Evolutionary conservation across 2,888 invertebrate genomes (phyloP), one percentile per base, ranked within the genome.

Genomic region (Agonopterix alstromeriana): DNA sequence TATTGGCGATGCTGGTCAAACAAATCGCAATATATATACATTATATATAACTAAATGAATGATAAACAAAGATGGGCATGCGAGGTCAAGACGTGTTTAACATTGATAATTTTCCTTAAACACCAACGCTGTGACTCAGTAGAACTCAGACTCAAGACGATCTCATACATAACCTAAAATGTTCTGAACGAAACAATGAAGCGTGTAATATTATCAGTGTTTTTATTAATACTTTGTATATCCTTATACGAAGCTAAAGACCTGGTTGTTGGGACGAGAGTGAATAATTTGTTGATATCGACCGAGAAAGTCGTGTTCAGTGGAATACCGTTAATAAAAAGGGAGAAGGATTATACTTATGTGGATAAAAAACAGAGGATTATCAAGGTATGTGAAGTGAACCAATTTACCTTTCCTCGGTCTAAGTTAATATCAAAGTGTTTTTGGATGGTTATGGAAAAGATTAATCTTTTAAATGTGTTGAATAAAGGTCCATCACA

Each of bases 331-430:
- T 62, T 85, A 3, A 65, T 79, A 56, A 75, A 57, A 53, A 67
- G 82, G 51, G 82, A 82, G 53, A 83, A 85, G 62, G 84, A 82
- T 64, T 85, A 82, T 52, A 61, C 56, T 38, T 85, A 82, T 53
- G 66, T 65, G 12, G 85, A 85, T 65, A 52, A 75, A 2, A 79
- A 82, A 55, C 67, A 77, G 49, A 70, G 84, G 60, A 66, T 77
- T 64, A 85, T 85, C 49, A 85, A 82, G 78, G 85, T 83, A 67
- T 62, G 12, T 12, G 12, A 3, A n/a, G 0, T 38, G 38, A 38
- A 27, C 7, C 27, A 7, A 36, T 36, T 9, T 1, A 36, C 1
- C 36, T 8, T 36, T 1, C 36, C 8, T 10, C 14, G 14, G n/a
- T n/a, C n/a, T n/a, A n/a, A n/a, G n/a, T n/a, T n/a, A n/a, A n/a